Percentiles rank a stretch among this genome's conserved stretches.
Conservation (phyloP, 2,113 vertebrate genomes). For the Polypterus bichir region DNA sequence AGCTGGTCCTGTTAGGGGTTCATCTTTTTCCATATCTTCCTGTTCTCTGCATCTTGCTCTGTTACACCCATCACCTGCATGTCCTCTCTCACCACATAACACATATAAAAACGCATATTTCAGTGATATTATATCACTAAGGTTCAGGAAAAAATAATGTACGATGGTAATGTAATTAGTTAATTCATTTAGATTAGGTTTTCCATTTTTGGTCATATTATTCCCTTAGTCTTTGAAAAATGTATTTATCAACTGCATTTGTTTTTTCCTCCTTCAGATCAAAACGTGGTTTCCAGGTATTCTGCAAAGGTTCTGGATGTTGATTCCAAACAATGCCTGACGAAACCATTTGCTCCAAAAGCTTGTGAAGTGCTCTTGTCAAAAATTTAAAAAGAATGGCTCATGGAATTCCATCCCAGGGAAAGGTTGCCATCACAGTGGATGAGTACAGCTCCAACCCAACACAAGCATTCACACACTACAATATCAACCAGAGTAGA, state of each 20-base stretch:
- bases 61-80: no score
- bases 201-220: no score
- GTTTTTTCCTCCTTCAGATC: constrained; percentile 39
- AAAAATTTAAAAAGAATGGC: constrained; percentile 84
- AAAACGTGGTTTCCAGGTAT: constrained; percentile 42
- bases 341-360: constrained; percentile 51
- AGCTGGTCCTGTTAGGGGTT: no score
- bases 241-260: neutral
- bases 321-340: constrained; percentile 67
- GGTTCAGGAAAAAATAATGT: no score
- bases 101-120: no score
- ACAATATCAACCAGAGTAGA: constrained; percentile 98
- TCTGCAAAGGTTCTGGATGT: constrained; percentile 36
- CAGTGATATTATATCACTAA: no score
- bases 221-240: no score
- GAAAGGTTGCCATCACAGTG: constrained; percentile 90
- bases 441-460: constrained; percentile 98
- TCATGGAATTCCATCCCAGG: constrained; percentile 84
- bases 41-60: no score
- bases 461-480: constrained; percentile 93
- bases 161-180: no score
- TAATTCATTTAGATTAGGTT: no score
- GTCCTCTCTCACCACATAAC: no score
- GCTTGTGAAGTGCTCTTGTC: constrained; percentile 83
- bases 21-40: no score